Conservation (phyloP, 2,113 vertebrate genomes). For the Amphiprion percula region DNA sequence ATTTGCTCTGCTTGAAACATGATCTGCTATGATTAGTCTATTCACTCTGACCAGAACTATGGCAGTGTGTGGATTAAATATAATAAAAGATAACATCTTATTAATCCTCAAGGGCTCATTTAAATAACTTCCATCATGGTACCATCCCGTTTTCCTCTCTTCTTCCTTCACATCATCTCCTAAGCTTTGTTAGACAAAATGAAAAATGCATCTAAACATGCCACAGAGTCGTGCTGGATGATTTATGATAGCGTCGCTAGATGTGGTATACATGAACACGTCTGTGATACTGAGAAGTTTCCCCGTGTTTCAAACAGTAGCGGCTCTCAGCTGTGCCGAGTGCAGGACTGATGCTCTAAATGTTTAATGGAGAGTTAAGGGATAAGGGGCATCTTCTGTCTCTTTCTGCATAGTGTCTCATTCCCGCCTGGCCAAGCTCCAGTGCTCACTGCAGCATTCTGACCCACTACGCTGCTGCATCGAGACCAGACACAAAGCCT, state of each 20-base stretch:
- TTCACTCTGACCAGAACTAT: constrained; percentile 24
- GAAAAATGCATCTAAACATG: constrained; percentile 16
- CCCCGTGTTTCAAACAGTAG: constrained; percentile 28
- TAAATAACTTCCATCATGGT: constrained; percentile 45
- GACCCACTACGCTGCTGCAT: constrained; percentile 58
- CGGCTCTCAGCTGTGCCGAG: constrained; percentile 49
- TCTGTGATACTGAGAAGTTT: constrained; percentile 42
- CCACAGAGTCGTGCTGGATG: constrained; percentile 15
- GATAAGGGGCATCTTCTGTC: constrained; percentile 64
- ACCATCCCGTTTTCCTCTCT: constrained; percentile 6
- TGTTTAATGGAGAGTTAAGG: constrained; percentile 78
- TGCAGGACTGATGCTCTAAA: constrained; percentile 69
- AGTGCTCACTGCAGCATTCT: constrained; percentile 76
- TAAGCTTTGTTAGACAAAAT: background rate
- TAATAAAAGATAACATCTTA: constrained; percentile 30
- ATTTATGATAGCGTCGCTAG: constrained; percentile 22
- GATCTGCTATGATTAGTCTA: constrained; percentile 28
- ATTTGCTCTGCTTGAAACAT: constrained; percentile 33
- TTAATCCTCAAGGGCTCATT: constrained; percentile 37
- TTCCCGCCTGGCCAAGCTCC: constrained; percentile 78
- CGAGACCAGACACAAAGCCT: constrained; percentile 51
- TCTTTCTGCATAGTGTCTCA: constrained; percentile 68
- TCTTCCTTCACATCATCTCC: constrained; percentile 16
- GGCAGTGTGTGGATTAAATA: constrained; percentile 42
- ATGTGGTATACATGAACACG: constrained; percentile 29